Percentiles rank a stretch among this genome's conserved stretches.
These are phyloP conservation scores for Ceyx cyanopectus DNA, from an alignment of 2,113 vertebrate genomes.

Conservation along the genomic window DNA sequence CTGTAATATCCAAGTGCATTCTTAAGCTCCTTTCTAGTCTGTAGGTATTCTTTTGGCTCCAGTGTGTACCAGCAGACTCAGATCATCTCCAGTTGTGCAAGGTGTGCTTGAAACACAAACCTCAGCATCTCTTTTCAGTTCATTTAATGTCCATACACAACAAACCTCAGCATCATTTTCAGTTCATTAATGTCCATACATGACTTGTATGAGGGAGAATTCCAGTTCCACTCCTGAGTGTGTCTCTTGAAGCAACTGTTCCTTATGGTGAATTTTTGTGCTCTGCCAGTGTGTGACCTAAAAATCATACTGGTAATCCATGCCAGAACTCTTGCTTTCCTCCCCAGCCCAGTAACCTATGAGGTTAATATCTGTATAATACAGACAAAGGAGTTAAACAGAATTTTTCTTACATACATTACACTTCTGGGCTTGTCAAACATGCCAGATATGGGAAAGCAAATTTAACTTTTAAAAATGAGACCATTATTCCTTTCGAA, in stretches of 20 bases:
- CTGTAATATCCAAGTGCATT: conserved; percentile 25
- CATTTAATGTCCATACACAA: not conserved
- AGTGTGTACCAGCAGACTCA: not conserved
- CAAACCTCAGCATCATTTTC: too few relatives aligned
- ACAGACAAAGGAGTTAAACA: not conserved
- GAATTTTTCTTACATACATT: not conserved
- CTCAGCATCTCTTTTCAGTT: not conserved
- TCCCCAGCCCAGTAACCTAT: not conserved
- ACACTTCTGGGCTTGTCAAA: not conserved
- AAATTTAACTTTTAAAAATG: not conserved
- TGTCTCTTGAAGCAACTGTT: conserved; percentile 1
- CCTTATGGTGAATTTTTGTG: not conserved
- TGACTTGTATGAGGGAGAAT: not conserved
- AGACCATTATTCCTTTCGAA: not conserved
- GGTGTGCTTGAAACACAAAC: not conserved
- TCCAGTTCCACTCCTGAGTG: not conserved
- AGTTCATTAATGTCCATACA: too few relatives aligned
- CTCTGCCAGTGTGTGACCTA: not conserved
- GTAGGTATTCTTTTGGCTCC: conserved; percentile 20
- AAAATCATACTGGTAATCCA: not conserved
- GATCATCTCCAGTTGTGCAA: not conserved
- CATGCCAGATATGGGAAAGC: not conserved
- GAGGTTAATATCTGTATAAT: not conserved
- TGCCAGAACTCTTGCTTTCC: not conserved
- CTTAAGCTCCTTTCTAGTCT: conserved; percentile 8